A percentile compares a stretch with the other conserved stretches of the same genome.
Evolutionary conservation across 2,888 invertebrate genomes (phyloP).

Genomic region (Ormyrus labotus): DNA sequence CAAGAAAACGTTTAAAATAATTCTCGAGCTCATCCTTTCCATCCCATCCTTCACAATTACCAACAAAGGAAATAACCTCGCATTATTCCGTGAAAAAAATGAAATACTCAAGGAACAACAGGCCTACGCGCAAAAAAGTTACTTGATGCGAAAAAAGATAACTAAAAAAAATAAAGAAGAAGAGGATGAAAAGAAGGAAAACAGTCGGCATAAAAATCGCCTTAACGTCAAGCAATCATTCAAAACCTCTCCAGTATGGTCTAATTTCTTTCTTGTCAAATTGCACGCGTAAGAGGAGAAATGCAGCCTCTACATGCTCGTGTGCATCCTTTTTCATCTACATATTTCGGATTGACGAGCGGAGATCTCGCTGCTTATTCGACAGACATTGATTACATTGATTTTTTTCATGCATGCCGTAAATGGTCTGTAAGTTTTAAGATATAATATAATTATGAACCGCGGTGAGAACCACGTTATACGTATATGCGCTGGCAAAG

Average conservation of each 20-base stretch:
- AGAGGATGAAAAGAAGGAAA: conserved; percentile 1
- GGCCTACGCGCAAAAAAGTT: background rate
- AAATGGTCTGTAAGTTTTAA: no score
- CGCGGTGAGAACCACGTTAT: no score
- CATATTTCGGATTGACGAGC: no score
- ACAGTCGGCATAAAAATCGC: background rate
- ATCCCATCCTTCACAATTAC: background rate
- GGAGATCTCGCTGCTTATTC: no score
- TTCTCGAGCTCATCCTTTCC: background rate
- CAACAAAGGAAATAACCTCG: background rate
- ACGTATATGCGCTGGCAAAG: no score
- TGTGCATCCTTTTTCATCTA: no score
- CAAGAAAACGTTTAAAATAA: background rate
- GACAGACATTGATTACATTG: no score
- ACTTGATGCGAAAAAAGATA: background rate
- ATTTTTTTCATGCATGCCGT: no score
- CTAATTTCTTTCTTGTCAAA: no score
- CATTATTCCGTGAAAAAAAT: background rate
- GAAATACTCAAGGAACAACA: conserved; percentile 10
- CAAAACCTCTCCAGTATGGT: background rate
- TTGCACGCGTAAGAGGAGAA: no score
- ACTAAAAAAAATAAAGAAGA: background rate
- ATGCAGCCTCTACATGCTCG: no score
- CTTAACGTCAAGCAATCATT: background rate
- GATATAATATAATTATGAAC: no score